Conservation (phyloP, 2,797 vertebrate genomes). For the Buphagus erythrorhynchus region DNA sequence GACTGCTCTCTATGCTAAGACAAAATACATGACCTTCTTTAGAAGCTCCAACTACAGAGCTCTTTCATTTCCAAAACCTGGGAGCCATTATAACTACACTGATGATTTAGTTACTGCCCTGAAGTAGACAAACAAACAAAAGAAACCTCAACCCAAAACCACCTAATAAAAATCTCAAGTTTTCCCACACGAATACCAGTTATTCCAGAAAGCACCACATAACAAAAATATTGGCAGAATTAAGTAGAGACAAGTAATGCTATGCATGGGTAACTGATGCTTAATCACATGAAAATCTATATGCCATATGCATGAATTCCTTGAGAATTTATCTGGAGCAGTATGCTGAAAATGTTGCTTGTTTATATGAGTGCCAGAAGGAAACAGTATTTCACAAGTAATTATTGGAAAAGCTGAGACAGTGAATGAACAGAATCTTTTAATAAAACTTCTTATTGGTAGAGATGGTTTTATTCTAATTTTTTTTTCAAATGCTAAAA, state of each 20-base stretch:
- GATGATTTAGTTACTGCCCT: not conserved
- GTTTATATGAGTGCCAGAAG: not conserved
- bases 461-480: not conserved
- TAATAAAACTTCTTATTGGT: not conserved
- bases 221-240: not conserved
- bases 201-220: not conserved
- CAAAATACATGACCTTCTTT: not conserved
- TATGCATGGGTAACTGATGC: not conserved
- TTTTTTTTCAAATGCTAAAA: not conserved
- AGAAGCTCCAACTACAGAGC: not conserved
- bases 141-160: not conserved
- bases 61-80: not conserved
- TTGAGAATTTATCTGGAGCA: conserved; percentile 27
- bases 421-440: not conserved
- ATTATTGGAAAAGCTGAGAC: conserved; percentile 2
- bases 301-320: conserved; percentile 10
- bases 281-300: conserved; percentile 34
- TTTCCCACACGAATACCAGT: not conserved
- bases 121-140: not conserved
- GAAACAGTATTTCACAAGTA: conserved; percentile 23
- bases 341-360: not conserved
- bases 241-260: not conserved
- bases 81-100: not conserved
- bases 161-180: not conserved
- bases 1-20: not conserved